Evolutionary conservation across 2,888 invertebrate species (phyloP), one percentile per base, ranked within the genome.

Genomic region (Peribatodes rhomboidaria): DNA sequence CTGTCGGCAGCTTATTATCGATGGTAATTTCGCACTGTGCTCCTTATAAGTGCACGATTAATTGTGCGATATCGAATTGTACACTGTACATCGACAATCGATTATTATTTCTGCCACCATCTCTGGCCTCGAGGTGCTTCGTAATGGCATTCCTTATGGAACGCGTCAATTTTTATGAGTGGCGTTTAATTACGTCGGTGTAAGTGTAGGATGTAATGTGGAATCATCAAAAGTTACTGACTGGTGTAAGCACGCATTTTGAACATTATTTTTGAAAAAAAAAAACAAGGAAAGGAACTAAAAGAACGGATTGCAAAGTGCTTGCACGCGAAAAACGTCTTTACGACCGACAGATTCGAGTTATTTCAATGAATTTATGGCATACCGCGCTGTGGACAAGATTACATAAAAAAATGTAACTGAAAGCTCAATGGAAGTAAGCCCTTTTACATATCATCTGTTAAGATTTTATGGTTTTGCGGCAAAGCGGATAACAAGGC

Each of bases 21-120:
- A 77, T 77, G 76, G 78, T 79, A 80, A 84, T 85, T 84, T 81
- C 76, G 78, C 78, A 78, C 73, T 70, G 76, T 76, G 67, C 59
- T 42, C 87, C 87, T 74, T 89, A 85, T 81, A 88, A 73, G 87
- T 78, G 54, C 65, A 74, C 83, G 87, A 88, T 88, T 88, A 89
- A 90, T 89, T 82, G 82, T 78, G 67, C 65, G 84, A 87, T 87
- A 85, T 82, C 75, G 78, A 72, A 75, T 74, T 70, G 82, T 71
- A 70, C 68, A 72, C 70, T 78, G 79, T 80, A 84, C 82, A 81
- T 83, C 80, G 72, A 75, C 81, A 82, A 82, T 82, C 82, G 79
- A 81, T 82, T 80, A 82, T 79, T 75, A 77, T 71, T 74, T 72
- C 63, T 71, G 77, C 70, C 76, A 76, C 80, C 77, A 77, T 73